Evolutionary conservation across 2,113 vertebrate species (phyloP).

Genomic region (Sardina pilchardus): DNA sequence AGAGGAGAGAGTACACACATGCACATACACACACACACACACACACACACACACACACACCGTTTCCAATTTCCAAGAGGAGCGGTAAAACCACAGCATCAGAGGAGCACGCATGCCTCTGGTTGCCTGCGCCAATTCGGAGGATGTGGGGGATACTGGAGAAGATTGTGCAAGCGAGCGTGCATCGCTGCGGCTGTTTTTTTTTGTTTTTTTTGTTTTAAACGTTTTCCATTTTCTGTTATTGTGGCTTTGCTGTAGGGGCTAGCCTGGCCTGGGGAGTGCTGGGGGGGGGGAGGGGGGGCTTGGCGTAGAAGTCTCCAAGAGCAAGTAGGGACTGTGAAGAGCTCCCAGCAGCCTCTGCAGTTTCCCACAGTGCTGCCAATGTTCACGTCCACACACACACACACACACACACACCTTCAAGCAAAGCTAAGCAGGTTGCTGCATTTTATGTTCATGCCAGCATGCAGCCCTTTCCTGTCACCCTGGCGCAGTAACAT

Average conservation of each 20-base stretch:
- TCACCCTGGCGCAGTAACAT: neutral
- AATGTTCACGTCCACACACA: neutral
- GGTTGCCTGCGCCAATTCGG: conserved; percentile 31
- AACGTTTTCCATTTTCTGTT: neutral
- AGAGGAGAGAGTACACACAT: neutral
- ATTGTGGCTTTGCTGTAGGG: neutral
- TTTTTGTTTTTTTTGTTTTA: too few species aligned
- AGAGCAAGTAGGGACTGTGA: conserved; percentile 29
- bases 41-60: neutral
- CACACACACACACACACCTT: neutral
- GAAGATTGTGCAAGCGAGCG: conserved; percentile 20
- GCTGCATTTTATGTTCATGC: neutral
- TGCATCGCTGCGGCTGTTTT: conserved; percentile 22
- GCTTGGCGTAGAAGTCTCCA: conserved; percentile 23
- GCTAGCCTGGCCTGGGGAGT: conserved; percentile 33
- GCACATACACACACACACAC: neutral
- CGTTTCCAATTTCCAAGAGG: neutral
- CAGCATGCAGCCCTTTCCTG: neutral
- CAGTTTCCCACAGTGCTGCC: conserved; percentile 30
- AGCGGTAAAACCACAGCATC: conserved; percentile 13
- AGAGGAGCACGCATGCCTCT: conserved; percentile 6
- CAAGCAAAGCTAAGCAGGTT: neutral
- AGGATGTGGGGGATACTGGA: conserved; percentile 24
- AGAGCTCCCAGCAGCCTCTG: conserved; percentile 29
- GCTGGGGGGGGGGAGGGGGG: conserved; percentile 31